Evolutionary conservation across 2,797 vertebrate genomes (phyloP), one percentile per base, ranked within the genome.

Genomic region (Geotrypetes seraphini): DNA sequence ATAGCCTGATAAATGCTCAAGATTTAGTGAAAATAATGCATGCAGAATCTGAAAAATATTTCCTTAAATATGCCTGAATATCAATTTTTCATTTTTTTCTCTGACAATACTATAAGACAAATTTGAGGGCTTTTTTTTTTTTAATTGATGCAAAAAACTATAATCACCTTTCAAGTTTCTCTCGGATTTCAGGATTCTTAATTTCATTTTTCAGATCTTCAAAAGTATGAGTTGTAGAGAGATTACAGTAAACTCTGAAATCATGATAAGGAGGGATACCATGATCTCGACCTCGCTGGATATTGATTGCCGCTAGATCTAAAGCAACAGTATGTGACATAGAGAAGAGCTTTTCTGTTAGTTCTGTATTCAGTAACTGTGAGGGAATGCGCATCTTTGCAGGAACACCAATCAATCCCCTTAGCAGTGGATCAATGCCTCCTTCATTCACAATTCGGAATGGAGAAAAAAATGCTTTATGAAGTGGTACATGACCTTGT

Each of bases 361-460:
- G 84, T 69, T 99, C 96, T 0, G 89, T 92, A 57, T 97, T 98
- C 26, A 99, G 78, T 48, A 96, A 73, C 68, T 99, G 91, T 1
- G 92, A 83, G 12, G 91, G 63, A 11, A 97, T 73, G 1, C 96
- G 85, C 95, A 97, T 97, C 75, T 99, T 99, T 22, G 91, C 92
- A 0, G 95, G 87, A 21, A 90, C 83, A 3, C 89, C 93, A 40
- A 96, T 93, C 30, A 98, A 89, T 19, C 96, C 96, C 3, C 96
- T 84, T 5, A 99, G 83, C 25, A 99, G 81, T 0, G 95, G 96
- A 75, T 99, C 96, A 6, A 99, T 97, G 58, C 96, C 96, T 1
- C 96, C 96, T 78, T 99, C 95, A 4, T 92, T 96, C 47, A 97
- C 92, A 28, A 99, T 93, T 47, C 96, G 89, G 69, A 90, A 97